These are phyloP conservation scores for Noctuana brunneofusca DNA, from an alignment of 2,888 invertebrate species.

Conservation along the genomic window DNA sequence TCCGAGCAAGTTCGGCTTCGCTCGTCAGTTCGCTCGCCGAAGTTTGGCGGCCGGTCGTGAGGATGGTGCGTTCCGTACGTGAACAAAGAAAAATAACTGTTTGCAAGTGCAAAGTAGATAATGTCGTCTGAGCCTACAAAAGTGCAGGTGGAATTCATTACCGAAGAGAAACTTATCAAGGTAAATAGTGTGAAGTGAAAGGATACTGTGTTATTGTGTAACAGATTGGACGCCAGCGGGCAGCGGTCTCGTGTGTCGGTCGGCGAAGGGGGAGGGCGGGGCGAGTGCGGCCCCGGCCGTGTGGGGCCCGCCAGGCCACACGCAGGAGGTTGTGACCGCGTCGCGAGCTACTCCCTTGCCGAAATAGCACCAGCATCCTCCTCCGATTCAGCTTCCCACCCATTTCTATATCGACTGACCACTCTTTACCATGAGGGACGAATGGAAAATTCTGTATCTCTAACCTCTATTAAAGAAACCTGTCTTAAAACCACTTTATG, in stretches of 20 bases:
- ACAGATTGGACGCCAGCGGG: constrained; percentile 78
- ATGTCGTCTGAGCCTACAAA: constrained; percentile 80
- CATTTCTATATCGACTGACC: constrained; percentile 42
- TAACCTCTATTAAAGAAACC: constrained; percentile 3
- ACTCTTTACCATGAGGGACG: background rate
- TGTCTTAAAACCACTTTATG: constrained; percentile 2
- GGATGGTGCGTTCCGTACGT: constrained; percentile 75
- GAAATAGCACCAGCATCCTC: constrained; percentile 71
- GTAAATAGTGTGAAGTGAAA: constrained; percentile 68
- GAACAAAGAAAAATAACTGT: constrained; percentile 76
- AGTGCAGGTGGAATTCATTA: constrained; percentile 78
- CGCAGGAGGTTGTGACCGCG: constrained; percentile 84
- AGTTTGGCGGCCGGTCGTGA: constrained; percentile 81
- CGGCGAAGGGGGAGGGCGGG: constrained; percentile 83
- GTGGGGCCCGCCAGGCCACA: constrained; percentile 84
- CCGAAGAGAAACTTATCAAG: constrained; percentile 76
- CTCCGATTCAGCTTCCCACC: constrained; percentile 50
- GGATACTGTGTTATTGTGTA: constrained; percentile 75
- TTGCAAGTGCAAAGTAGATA: constrained; percentile 74
- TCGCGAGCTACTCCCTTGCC: constrained; percentile 80
- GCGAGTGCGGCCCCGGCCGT: constrained; percentile 79
- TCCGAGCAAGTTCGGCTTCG: constrained; percentile 65
- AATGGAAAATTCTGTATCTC: constrained; percentile 7
- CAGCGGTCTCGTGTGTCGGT: constrained; percentile 76
- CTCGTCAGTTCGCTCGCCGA: constrained; percentile 78